Percentiles rank a stretch among this genome's conserved stretches.
Evolutionary conservation across 2,888 invertebrate genomes (phyloP).

Genomic region (Trypoxylon attenuatum): DNA sequence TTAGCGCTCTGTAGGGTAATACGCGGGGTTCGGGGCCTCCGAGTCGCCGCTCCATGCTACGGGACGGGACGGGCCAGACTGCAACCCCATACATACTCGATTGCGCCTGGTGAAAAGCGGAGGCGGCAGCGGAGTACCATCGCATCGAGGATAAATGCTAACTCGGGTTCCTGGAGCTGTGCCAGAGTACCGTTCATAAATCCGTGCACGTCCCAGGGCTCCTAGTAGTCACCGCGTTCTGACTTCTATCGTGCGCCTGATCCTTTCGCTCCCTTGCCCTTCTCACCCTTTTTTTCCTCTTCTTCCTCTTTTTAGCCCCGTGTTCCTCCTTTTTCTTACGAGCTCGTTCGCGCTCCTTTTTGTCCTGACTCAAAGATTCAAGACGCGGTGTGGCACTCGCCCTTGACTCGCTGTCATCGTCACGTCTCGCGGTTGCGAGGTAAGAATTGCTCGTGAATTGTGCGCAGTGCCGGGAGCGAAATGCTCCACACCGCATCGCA

Average conservation of each 20-base stretch:
- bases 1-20: conserved; percentile 71
- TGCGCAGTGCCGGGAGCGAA: neutral
- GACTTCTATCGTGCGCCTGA: conserved; percentile 28
- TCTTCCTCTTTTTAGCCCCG: neutral
- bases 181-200: conserved; percentile 67
- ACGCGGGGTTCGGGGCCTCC: conserved; percentile 44
- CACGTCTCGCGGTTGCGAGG: conserved; percentile 12
- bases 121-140: conserved; percentile 9
- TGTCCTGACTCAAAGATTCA: too few relatives aligned
- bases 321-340: neutral
- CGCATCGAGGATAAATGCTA: conserved; percentile 62
- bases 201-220: conserved; percentile 62
- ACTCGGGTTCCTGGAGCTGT: conserved; percentile 61
- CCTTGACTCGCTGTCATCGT: conserved; percentile 5
- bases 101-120: conserved; percentile 55
- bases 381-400: too few relatives aligned
- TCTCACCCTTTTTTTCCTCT: neutral
- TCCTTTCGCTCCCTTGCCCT: neutral
- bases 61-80: conserved; percentile 20
- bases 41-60: neutral
- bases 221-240: conserved; percentile 57
- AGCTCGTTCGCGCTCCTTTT: neutral
- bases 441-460: conserved; percentile 7
- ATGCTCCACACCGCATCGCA: too few relatives aligned
- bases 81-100: conserved; percentile 54